Evolutionary conservation across 1,140 invertebrate species (phyloP).

Genomic region (Cydia amplana): DNA sequence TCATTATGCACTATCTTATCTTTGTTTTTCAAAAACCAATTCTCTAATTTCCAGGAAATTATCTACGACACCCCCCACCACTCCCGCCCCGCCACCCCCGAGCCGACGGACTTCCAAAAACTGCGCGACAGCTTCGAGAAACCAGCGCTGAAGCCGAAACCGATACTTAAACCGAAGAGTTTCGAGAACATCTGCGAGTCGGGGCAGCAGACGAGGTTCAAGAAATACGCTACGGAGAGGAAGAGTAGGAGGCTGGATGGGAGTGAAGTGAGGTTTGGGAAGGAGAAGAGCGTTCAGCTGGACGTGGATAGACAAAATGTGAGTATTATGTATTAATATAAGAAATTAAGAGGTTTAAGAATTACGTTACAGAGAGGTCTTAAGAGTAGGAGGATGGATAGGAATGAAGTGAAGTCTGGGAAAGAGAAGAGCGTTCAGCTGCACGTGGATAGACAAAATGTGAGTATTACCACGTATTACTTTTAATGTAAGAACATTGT

Average conservation of each 20-base stretch:
- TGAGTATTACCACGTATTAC: slow-evolving; percentile 55
- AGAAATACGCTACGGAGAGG: slow-evolving; percentile 56
- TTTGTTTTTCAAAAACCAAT: neutral
- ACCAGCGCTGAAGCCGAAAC: slow-evolving; percentile 38
- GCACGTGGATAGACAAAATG: slow-evolving; percentile 68
- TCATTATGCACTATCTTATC: neutral
- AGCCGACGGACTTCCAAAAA: slow-evolving; percentile 33
- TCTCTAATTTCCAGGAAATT: slow-evolving; percentile 60
- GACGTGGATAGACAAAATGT: slow-evolving; percentile 71
- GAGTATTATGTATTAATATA: slow-evolving; percentile 42
- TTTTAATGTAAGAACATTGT: slow-evolving; percentile 48
- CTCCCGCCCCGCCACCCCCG: slow-evolving; percentile 43
- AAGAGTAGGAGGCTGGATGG: slow-evolving; percentile 48
- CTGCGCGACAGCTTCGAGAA: slow-evolving; percentile 27
- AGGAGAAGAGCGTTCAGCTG: slow-evolving; percentile 49
- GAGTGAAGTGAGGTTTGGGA: slow-evolving; percentile 42
- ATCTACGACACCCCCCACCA: slow-evolving; percentile 69
- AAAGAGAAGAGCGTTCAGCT: slow-evolving; percentile 51
- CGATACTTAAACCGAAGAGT: slow-evolving; percentile 42
- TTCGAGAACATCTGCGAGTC: slow-evolving; percentile 48
- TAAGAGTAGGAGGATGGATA: slow-evolving; percentile 48
- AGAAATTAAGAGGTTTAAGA: too few relatives aligned
- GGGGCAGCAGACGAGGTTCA: slow-evolving; percentile 45
- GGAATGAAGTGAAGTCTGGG: slow-evolving; percentile 39
- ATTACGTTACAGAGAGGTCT: slow-evolving; percentile 46